Conservation (phyloP, 2,888 invertebrate species). For the Spialia ferax region DNA sequence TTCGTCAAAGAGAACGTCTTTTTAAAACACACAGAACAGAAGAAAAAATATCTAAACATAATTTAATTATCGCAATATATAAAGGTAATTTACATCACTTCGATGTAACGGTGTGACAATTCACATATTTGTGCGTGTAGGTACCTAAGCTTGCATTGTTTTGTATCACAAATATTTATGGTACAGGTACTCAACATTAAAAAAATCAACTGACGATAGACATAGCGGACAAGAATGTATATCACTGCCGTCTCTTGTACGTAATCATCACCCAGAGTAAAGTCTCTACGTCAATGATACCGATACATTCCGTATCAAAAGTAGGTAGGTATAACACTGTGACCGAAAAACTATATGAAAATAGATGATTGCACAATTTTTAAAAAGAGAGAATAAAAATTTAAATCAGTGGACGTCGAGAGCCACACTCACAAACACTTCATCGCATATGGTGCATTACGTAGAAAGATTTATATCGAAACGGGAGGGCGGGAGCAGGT, state of each 20-base stretch:
- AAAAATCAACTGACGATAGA: background rate
- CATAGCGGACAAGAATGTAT: constrained; percentile 2
- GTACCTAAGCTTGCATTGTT: background rate
- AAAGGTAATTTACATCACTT: constrained; percentile 40
- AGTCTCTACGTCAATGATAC: constrained; percentile 52
- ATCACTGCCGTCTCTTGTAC: constrained; percentile 41
- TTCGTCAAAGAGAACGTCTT: background rate
- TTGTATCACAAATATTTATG: no score
- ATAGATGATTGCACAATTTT: background rate
- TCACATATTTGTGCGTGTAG: background rate
- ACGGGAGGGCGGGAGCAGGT: constrained; percentile 51
- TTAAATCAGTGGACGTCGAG: constrained; percentile 7
- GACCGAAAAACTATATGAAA: background rate
- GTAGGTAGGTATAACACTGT: background rate
- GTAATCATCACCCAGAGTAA: constrained; percentile 52
- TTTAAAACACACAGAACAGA: constrained; percentile 5
- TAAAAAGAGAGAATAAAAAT: no score
- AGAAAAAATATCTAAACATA: constrained; percentile 46
- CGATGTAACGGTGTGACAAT: constrained; percentile 56
- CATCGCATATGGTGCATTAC: constrained; percentile 63
- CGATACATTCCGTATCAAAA: constrained; percentile 16
- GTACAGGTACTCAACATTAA: background rate
- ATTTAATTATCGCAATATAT: constrained; percentile 66
- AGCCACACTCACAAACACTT: constrained; percentile 57
- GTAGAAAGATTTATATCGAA: constrained; percentile 52